phyloP scores from a whole-genome alignment of 2,888 invertebrate genomes.

The Stenurella melanura region DNA sequence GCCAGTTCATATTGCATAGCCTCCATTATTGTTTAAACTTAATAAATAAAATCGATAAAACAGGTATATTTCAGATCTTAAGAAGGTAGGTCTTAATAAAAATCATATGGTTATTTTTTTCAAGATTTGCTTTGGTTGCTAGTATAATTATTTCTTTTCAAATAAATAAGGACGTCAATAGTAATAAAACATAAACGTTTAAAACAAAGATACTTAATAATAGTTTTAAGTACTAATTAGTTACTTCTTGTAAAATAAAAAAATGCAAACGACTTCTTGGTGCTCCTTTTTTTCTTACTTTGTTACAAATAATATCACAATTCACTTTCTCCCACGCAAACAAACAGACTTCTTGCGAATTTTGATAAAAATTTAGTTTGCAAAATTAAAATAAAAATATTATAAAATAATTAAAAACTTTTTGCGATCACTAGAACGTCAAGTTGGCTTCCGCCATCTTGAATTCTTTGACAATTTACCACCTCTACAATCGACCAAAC shows the following conservation, averaged over 20 bases:
- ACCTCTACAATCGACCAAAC: constrained; percentile 36
- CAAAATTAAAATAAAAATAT: constrained; percentile 54
- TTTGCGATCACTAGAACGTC: constrained; percentile 66
- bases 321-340: constrained; percentile 38
- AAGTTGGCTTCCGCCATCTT: constrained; percentile 72
- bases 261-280: constrained; percentile 32
- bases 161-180: constrained; percentile 1
- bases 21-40: constrained; percentile 79
- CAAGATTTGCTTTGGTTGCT: constrained; percentile 2
- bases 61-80: constrained; percentile 24
- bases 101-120: constrained; percentile 32
- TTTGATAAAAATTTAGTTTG: constrained; percentile 52
- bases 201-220: constrained; percentile 17
- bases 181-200: constrained; percentile 9
- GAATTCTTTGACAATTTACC: constrained; percentile 60
- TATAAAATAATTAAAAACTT: constrained; percentile 60
- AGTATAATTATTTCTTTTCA: background rate
- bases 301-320: constrained; percentile 39
- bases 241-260: constrained; percentile 26
- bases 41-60: constrained; percentile 25
- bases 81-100: constrained; percentile 7
- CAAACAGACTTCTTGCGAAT: constrained; percentile 38
- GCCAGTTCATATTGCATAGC: constrained; percentile 95
- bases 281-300: constrained; percentile 29
- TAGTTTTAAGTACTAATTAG: constrained; percentile 27